phyloP scores from a whole-genome alignment of 1,140 invertebrate genomes.

The Drosophila lini region DNA sequence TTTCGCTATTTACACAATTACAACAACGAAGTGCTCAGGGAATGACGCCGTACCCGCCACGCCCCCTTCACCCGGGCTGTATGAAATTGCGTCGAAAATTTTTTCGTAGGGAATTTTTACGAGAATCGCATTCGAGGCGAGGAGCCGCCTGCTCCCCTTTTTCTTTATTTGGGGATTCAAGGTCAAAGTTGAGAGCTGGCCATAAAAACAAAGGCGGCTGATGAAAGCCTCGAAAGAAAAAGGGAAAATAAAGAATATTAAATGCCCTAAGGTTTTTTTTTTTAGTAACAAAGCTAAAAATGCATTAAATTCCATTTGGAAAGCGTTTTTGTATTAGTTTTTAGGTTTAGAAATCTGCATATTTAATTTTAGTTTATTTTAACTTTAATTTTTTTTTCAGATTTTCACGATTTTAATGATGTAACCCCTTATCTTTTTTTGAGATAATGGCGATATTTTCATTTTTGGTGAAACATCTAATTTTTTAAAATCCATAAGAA shows the following conservation, averaged over 20 bases:
- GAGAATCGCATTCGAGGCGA: constrained; percentile 49
- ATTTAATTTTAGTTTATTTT: too few species aligned
- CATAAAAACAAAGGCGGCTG: constrained; percentile 56
- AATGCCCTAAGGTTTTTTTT: neutral
- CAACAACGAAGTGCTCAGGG: constrained; percentile 42
- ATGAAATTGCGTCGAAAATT: constrained; percentile 75
- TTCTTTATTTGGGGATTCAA: constrained; percentile 60
- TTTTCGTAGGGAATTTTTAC: constrained; percentile 54
- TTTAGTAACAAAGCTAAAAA: too few species aligned
- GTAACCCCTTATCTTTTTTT: too few species aligned
- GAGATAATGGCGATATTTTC: too few species aligned
- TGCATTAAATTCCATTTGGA: too few species aligned
- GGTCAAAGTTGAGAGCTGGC: constrained; percentile 67
- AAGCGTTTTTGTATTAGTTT: too few species aligned
- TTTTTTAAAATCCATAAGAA: too few species aligned
- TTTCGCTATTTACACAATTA: constrained; percentile 80
- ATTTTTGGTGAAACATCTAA: too few species aligned
- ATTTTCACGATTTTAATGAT: too few species aligned
- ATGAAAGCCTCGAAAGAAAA: constrained; percentile 8
- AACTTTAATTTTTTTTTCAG: too few species aligned
- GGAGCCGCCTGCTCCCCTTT: constrained; percentile 14
- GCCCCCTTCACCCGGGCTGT: constrained; percentile 11
- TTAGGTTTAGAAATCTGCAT: too few species aligned
- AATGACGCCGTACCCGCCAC: too few species aligned
- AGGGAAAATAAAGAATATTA: neutral